Evolutionary conservation across 2,797 vertebrate species (phyloP), one percentile per base, ranked within the genome.

Genomic region (Rhinichthys osculus): DNA sequence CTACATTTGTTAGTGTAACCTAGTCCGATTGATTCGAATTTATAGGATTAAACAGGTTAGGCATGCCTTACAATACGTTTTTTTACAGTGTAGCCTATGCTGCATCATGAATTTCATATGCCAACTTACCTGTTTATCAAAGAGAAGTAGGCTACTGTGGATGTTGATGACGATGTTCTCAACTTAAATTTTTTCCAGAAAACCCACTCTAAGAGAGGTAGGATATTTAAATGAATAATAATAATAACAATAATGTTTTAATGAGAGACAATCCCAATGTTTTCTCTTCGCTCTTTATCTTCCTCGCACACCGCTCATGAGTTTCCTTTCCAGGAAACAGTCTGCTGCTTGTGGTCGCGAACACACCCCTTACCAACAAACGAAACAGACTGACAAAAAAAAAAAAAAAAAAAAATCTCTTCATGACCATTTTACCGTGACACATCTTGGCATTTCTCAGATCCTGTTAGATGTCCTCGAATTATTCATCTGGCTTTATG

Each of bases 241-340:
- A 14, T 47, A 5, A 50, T 50, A 16, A 38, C 5, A 38, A 44
- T 13, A 14, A n/a, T 42, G 4, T 27, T 78, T 42, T 19, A 19
- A 42, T 44, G 57, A n/a, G 5, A 16, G 57, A 66, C 5, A 14
- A 3, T 33, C 17, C 19, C 54, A 8, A 23, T 62, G 7, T 66
- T 79, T 79, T 79, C n/a, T 47, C 40, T 44, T 30, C n/a, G n/a
- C 59, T 21, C 40, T 79, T 47, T 33, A 66, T 47, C 59, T 66
- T 42, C 40, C 59, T 47, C 59, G 11, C 1, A 30, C 23, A 57
- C 33, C 4, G 14, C 42, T 0, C 14, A 16, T 8, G 2, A 27
- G 52, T 78, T 79, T 66, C 77, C n/a, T 79, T 66, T 5, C 40
- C n/a, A 6, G n/a, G 59, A 79, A 66, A 66, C 59, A 66, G 7